Evolutionary conservation across 2,113 vertebrate genomes (phyloP), one percentile per base, ranked within the genome.

Genomic region (Prietella phreatophila): DNA sequence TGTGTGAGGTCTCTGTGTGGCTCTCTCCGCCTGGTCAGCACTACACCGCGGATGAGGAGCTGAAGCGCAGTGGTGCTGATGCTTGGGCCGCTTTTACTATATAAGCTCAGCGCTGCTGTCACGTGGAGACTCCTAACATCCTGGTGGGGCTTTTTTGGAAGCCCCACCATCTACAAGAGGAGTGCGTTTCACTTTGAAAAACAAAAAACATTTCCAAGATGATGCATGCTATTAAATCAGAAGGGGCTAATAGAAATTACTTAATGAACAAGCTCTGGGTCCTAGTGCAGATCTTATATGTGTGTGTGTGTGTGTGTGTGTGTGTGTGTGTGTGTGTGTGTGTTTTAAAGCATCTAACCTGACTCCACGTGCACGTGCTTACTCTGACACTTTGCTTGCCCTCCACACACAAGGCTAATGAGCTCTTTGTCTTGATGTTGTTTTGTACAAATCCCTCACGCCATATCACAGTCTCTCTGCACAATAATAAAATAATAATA

Each of bases 81-180:
- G 95, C 95, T 95, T 92, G 92, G 89, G 65, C 91, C 91, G 91
- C 90, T 90, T 90, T 93, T 94, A 93, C 93, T 95, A 96, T 95
- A 95, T 95, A 95, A 93, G 88, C 83, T 82, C 60, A 39, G 82
- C 50, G 92, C 91, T 90, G 89, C 88, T 91, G 95, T 96, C 94
- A 96, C 95, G 95, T 95, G 93, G 93, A 94, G 89, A 89, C 90
- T 83, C 94, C 80, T 11, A 90, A 87, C 89, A 93, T 91, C 90
- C 89, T 90, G 91, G 91, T 87, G 89, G 90, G 83, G 56, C 88
- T 91, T 88, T 87, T 90, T 89, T 85, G 69, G 90, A 90, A 90
- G 73, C 88, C 88, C 87, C 83, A 63, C 83, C 67, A n/a, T 80
- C 67, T 20, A 27, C 11, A 27, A 33, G 11, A 79, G 60, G 50